These are phyloP conservation scores for Salvelinus namaycush DNA, from an alignment of 2,113 vertebrate genomes.

Conservation along the genomic window DNA sequence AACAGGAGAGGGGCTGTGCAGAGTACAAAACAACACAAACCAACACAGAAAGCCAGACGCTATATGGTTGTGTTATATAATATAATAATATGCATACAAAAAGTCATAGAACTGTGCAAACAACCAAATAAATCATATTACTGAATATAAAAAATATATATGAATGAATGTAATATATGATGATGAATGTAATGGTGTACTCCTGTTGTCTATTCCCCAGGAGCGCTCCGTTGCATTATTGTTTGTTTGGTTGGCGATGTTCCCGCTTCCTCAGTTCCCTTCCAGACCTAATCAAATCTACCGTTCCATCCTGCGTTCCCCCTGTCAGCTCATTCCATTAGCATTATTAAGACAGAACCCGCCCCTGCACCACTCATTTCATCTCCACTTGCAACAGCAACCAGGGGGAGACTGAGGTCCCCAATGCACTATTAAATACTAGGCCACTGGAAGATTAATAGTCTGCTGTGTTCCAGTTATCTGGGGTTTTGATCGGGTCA, in stretches of 20 bases:
- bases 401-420: slow-evolving; percentile 45
- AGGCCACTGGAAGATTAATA: slow-evolving; percentile 61
- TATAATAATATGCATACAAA: too few species aligned
- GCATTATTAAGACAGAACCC: slow-evolving; percentile 61
- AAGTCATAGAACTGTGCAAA: too few species aligned
- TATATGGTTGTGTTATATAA: too few species aligned
- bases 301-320: slow-evolving; percentile 35
- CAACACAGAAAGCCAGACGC: neutral
- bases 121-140: too few species aligned
- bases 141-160: neutral
- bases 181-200: neutral
- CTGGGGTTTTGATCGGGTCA: slow-evolving; percentile 23
- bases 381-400: slow-evolving; percentile 42
- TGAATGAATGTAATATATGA: neutral
- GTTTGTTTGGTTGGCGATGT: slow-evolving; percentile 19
- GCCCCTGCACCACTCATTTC: slow-evolving; percentile 51
- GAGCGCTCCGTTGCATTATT: neutral
- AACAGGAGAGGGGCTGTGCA: neutral
- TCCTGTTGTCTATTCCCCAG: neutral
- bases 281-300: slow-evolving; percentile 58
- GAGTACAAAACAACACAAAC: neutral
- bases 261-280: slow-evolving; percentile 23
- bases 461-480: slow-evolving; percentile 32
- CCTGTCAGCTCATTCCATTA: slow-evolving; percentile 66
- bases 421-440: slow-evolving; percentile 56